A percentile compares a stretch with the other conserved stretches of the same genome.
phyloP scores from a whole-genome alignment of 2,113 vertebrate species.

The Panthera leo region DNA sequence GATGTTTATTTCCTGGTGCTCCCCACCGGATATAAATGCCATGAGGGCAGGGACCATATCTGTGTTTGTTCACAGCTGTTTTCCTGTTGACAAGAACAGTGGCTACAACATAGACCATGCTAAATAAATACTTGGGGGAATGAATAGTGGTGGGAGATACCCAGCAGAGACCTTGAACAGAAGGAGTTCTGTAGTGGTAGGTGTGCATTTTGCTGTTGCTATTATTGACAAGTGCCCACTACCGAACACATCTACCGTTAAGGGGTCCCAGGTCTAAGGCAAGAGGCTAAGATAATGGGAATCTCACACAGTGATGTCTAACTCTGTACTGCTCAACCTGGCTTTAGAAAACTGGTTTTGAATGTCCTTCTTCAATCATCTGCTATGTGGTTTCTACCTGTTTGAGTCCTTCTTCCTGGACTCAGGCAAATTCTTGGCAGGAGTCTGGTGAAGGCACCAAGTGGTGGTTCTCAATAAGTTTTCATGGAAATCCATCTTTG shows the following conservation, averaged over 20 bases:
- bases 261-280: not conserved
- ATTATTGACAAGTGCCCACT: not conserved
- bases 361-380: not conserved
- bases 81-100: not conserved
- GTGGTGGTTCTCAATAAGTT: not conserved
- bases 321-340: not conserved
- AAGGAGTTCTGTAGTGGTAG: not conserved
- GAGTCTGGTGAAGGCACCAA: not conserved
- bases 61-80: not conserved
- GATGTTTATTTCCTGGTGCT: not conserved
- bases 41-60: not conserved
- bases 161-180: not conserved
- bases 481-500: not conserved
- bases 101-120: not conserved
- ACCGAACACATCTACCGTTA: rapidly evolving
- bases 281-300: not conserved
- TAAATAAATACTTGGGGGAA: not conserved
- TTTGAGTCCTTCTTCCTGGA: not conserved
- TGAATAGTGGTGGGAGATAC: not conserved
- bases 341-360: not conserved
- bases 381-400: not conserved
- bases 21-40: not conserved
- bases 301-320: not conserved
- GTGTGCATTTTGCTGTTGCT: not conserved
- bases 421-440: not conserved